These are phyloP conservation scores for Lumbricus terrestris DNA, from an alignment of 2,888 invertebrate species.

Conservation along the genomic window DNA sequence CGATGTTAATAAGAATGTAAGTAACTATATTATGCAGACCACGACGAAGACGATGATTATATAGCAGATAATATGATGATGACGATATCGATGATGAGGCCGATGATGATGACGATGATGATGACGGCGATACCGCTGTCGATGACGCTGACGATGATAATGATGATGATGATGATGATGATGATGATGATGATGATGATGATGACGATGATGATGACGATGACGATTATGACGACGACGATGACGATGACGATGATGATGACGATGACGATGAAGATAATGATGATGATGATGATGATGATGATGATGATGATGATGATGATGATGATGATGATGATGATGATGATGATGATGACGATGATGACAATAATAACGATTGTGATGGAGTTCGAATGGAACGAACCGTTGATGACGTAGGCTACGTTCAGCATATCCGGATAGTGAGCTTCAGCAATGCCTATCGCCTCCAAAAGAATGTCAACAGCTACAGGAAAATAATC, in stretches of 20 bases:
- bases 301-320: too few species aligned
- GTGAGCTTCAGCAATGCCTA: not conserved
- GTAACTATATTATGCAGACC: not conserved
- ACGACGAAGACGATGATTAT: not conserved
- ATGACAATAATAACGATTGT: not conserved
- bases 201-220: too few species aligned
- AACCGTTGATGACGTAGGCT: constrained; percentile 3
- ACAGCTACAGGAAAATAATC: not conserved
- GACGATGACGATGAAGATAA: too few species aligned
- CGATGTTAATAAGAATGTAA: not conserved
- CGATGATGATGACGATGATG: too few species aligned
- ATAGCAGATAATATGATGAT: not conserved
- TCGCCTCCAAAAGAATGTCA: not conserved
- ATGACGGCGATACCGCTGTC: not conserved
- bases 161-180: too few species aligned
- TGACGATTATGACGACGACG: too few species aligned
- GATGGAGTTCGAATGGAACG: not conserved
- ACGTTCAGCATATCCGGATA: not conserved
- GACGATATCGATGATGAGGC: constrained; percentile 14
- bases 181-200: too few species aligned
- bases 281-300: too few species aligned
- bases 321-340: too few species aligned
- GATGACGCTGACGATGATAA: too few species aligned
- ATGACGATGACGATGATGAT: too few species aligned
- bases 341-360: not conserved